phyloP scores from a whole-genome alignment of 2,113 vertebrate species.

The Cynopterus brachyotis region DNA sequence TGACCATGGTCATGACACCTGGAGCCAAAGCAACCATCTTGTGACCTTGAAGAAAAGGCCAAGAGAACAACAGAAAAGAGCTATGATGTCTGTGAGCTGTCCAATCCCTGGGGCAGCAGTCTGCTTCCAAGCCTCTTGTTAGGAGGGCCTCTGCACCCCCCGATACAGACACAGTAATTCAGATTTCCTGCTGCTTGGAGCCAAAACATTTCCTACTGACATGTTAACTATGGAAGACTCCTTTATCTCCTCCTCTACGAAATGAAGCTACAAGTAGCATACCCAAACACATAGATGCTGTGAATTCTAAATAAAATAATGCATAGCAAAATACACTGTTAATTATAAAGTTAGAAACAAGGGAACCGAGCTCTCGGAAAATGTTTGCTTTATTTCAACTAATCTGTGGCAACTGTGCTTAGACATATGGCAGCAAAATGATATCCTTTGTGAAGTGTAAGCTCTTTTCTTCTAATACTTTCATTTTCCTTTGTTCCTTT shows the following conservation, averaged over 20 bases:
- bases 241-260: neutral
- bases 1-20: neutral
- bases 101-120: neutral
- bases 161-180: neutral
- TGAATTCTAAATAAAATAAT: neutral
- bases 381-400: neutral
- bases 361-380: neutral
- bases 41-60: conserved; percentile 10
- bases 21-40: conserved; percentile 6
- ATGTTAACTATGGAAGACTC: neutral
- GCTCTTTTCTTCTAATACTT: neutral
- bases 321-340: neutral
- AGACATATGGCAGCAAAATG: neutral
- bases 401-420: neutral
- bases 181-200: neutral
- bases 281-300: neutral
- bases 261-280: neutral
- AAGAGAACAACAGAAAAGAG: neutral
- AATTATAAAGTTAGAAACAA: neutral
- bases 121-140: neutral
- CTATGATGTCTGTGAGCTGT: neutral
- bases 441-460: neutral
- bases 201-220: neutral
- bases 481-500: neutral
- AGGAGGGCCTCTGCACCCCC: neutral